Percentiles rank a stretch among this genome's conserved stretches.
phyloP scores from a whole-genome alignment of 2,113 vertebrate species.

The Indri indri region DNA sequence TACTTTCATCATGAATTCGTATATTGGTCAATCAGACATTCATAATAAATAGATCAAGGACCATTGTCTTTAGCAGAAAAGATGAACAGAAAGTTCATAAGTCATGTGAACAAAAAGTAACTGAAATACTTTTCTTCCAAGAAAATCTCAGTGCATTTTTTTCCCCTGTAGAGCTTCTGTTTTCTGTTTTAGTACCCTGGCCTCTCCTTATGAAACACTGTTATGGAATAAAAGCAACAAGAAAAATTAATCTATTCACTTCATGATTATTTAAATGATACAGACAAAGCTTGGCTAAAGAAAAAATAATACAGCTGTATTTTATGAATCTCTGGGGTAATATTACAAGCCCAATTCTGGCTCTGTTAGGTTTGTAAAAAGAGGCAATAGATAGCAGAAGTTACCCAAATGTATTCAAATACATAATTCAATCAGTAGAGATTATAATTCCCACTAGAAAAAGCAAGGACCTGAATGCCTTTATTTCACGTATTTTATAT shows the following conservation, averaged over 20 bases:
- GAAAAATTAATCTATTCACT: background rate
- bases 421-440: background rate
- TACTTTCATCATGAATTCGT: constrained; percentile 72
- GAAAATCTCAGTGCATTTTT: constrained; percentile 68
- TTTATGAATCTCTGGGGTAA: background rate
- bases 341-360: background rate
- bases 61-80: constrained; percentile 73
- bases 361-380: background rate
- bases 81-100: constrained; percentile 80
- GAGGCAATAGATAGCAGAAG: background rate
- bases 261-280: constrained; percentile 45
- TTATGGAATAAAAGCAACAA: constrained; percentile 73
- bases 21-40: constrained; percentile 73
- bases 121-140: constrained; percentile 70
- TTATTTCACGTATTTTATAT: background rate
- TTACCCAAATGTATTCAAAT: constrained; percentile 5
- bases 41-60: constrained; percentile 78
- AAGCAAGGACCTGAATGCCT: background rate
- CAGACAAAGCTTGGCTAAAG: background rate
- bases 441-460: background rate
- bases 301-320: constrained; percentile 6
- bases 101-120: constrained; percentile 74
- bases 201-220: constrained; percentile 65
- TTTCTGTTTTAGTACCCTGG: constrained; percentile 65
- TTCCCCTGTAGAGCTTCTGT: constrained; percentile 21